Base-by-base conservation (phyloP, 2,797 vertebrate species). In the Crax fasciolata region DNA sequence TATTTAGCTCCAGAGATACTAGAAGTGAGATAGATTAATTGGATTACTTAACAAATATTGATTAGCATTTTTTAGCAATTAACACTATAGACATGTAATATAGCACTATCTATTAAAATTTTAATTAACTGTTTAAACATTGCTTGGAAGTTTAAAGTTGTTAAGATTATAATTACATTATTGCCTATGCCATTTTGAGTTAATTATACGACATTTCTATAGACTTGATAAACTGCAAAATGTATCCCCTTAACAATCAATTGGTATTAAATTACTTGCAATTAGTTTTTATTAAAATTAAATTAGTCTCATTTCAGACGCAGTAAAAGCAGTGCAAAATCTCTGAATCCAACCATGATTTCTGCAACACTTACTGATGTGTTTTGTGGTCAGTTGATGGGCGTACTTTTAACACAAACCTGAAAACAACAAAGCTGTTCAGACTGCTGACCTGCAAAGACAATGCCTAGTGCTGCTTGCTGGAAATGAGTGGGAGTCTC, bases 41-140 rank as follows among this genome's bases (percentile, higher is more conserved):
- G 94, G 89, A 87, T 93, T 96, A 58, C 77, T 96, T 88, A 86
- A 81, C 79, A 89, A 95, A 95, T 89, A 88, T 97, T 14, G 94
- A 97, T 98, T 96, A 96, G 55, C 73, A 86, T 94, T 96, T 92
- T 84, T 94, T 90, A 72, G 81, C 90, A 94, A 82, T 96, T 93
- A 78, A 66, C 83, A 82, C 84, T 96, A 96, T 87, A 80, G 92
- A 84, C 55, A 49, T 97, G 92, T 94, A 96, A 93, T 96, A 97
- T 74, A 91, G 94, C 72, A 87, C 93, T 86, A 85, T 95, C 85
- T 97, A 95, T 94, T 95, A 93, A 95, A 97, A 94, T 96, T 96
- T 97, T 98, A 98, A 98, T 98, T 97, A 97, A 97, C 95, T 97
- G 83, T 97, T 97, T 97, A 98, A 98, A 97, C 93, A 97, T 96